These are phyloP conservation scores for Colossoma macropomum DNA, from an alignment of 2,113 vertebrate genomes.

Conservation along the genomic window DNA sequence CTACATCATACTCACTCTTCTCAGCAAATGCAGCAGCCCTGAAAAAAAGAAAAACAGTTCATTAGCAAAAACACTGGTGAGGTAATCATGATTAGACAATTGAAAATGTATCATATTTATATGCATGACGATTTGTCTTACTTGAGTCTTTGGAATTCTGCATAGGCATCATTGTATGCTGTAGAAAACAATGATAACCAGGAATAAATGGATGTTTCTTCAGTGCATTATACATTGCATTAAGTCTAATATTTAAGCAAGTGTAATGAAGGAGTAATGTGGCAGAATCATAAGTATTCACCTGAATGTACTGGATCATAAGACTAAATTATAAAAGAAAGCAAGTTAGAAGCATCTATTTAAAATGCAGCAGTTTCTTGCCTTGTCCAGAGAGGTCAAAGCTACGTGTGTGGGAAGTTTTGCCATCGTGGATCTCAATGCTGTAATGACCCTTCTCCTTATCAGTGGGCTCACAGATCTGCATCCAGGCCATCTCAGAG, in stretches of 20 bases:
- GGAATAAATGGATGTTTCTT: too few species aligned
- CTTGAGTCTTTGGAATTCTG: slow-evolving; percentile 95
- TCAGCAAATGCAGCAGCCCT: slow-evolving; percentile 96
- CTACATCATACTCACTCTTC: slow-evolving; percentile 88
- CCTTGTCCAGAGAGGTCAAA: slow-evolving; percentile 96
- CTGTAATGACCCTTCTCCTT: slow-evolving; percentile 94
- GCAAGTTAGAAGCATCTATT: neutral
- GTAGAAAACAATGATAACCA: slow-evolving; percentile 21
- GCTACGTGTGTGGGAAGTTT: slow-evolving; percentile 81
- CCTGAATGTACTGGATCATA: too few species aligned
- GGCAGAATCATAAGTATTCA: too few species aligned
- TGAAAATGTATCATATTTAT: neutral
- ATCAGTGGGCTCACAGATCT: slow-evolving; percentile 92
- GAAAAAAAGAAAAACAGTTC: slow-evolving; percentile 56
- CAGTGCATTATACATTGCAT: too few species aligned
- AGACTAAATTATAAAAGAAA: neutral
- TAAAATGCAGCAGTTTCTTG: slow-evolving; percentile 52
- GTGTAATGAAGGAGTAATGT: too few species aligned
- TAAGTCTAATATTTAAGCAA: too few species aligned
- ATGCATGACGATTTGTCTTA: slow-evolving; percentile 68
- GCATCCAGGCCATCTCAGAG: slow-evolving; percentile 92
- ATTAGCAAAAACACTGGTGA: neutral
- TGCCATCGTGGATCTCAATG: slow-evolving; percentile 88
- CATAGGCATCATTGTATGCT: slow-evolving; percentile 92
- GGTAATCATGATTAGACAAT: neutral